Percentiles rank a stretch among this genome's conserved stretches.
phyloP scores from a whole-genome alignment of 2,113 vertebrate genomes.

The Peromyscus californicus region DNA sequence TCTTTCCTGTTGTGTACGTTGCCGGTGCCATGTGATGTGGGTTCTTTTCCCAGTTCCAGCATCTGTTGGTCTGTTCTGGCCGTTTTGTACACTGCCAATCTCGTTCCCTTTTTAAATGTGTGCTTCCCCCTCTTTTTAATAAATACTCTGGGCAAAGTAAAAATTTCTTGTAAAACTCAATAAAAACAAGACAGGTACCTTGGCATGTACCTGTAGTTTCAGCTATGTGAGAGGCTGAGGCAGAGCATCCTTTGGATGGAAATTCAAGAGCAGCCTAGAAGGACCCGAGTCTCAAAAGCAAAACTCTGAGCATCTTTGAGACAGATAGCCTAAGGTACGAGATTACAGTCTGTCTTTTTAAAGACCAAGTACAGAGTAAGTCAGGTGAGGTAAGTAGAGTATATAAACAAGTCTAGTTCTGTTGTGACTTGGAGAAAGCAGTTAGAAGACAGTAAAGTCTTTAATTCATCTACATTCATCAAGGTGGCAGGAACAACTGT shows the following conservation, averaged over 20 bases:
- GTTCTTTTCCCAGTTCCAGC: not conserved
- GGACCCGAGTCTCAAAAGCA: not conserved
- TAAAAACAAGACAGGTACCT: not conserved
- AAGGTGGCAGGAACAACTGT: not conserved
- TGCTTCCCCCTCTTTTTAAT: not conserved
- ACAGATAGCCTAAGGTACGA: not conserved
- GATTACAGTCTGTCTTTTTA: not conserved
- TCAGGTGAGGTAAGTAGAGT: not conserved
- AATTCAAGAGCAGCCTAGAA: not conserved
- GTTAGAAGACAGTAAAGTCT: not conserved
- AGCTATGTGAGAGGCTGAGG: not conserved
- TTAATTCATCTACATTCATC: not conserved
- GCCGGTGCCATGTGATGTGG: not conserved
- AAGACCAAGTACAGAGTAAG: not conserved
- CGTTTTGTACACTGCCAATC: not conserved
- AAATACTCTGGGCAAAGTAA: not conserved
- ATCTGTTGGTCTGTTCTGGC: not conserved
- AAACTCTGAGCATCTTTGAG: not conserved
- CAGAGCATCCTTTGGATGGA: not conserved
- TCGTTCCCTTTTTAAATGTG: not conserved
- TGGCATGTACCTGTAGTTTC: not conserved
- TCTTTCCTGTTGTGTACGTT: not conserved
- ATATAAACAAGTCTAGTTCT: slow-evolving; percentile 7
- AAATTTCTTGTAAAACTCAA: slow-evolving; percentile 16
- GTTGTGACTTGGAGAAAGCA: slow-evolving; percentile 26